These are phyloP conservation scores for Squalus acanthias DNA, from an alignment of 2,797 vertebrate species.

Conservation along the genomic window DNA sequence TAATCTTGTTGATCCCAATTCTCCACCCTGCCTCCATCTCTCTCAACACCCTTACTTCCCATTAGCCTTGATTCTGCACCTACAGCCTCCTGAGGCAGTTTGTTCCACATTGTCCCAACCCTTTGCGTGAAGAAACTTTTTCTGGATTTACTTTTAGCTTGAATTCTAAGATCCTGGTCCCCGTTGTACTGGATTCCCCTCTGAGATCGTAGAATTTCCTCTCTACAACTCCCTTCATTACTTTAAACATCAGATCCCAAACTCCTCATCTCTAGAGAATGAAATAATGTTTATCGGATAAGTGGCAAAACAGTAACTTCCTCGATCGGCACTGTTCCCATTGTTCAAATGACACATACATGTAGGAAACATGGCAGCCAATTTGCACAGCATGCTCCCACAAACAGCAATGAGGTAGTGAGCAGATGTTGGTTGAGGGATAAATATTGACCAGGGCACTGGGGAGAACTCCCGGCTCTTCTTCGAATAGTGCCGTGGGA, in stretches of 20 bases:
- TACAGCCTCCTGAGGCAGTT: not conserved
- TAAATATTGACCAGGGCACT: not conserved
- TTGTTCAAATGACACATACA: not conserved
- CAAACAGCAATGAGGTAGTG: not conserved
- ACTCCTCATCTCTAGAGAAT: not conserved
- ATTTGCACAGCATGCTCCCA: not conserved
- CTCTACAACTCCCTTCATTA: not conserved
- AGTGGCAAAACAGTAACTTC: not conserved
- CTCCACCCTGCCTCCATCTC: not conserved
- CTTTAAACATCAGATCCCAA: not conserved
- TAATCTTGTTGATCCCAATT: not conserved
- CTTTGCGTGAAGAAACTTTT: not conserved
- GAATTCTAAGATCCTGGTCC: not conserved
- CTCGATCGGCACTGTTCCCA: not conserved
- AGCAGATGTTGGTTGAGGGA: not conserved
- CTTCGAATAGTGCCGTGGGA: not conserved
- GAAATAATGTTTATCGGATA: not conserved
- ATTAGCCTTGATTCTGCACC: not conserved
- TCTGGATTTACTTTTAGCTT: not conserved
- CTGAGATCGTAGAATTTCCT: not conserved
- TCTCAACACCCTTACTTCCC: not conserved
- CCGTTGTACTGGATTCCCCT: not conserved
- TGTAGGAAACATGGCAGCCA: not conserved
- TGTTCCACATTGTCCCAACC: not conserved
- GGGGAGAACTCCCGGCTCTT: not conserved